Evolutionary conservation across 1,140 invertebrate genomes (phyloP).

Genomic region (Diabrotica virgifera): DNA sequence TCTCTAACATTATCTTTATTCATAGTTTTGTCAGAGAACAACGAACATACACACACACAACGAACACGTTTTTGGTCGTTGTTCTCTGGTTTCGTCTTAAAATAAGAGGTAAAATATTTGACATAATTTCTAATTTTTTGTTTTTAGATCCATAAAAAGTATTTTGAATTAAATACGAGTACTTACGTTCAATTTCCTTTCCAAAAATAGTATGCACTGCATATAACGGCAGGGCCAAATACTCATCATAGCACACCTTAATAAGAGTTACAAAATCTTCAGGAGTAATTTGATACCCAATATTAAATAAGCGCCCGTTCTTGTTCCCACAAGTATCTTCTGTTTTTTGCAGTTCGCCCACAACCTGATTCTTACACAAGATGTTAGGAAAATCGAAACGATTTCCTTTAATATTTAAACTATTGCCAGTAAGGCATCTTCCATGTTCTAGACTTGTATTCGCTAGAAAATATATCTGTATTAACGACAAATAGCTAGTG

Average conservation of each 20-base stretch:
- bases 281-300: slow-evolving; percentile 33
- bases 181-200: slow-evolving; percentile 38
- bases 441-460: slow-evolving; percentile 33
- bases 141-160: too few relatives aligned
- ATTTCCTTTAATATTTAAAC: slow-evolving; percentile 28
- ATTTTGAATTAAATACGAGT: too few relatives aligned
- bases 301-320: slow-evolving; percentile 30
- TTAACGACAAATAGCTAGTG: too few relatives aligned
- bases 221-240: slow-evolving; percentile 34
- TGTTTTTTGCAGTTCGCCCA: slow-evolving; percentile 30
- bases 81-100: too few relatives aligned
- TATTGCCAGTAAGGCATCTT: slow-evolving; percentile 28
- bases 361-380: slow-evolving; percentile 34
- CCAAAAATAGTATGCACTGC: slow-evolving; percentile 37
- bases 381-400: slow-evolving; percentile 27
- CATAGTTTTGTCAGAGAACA: too few relatives aligned
- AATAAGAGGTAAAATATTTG: too few relatives aligned
- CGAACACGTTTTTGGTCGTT: too few relatives aligned
- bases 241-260: slow-evolving; percentile 35
- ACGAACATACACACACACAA: too few relatives aligned
- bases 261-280: slow-evolving; percentile 36
- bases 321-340: slow-evolving; percentile 28
- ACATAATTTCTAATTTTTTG: too few relatives aligned
- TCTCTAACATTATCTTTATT: too few relatives aligned
- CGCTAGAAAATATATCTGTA: slow-evolving; percentile 20